These are phyloP conservation scores for Drosophila macrospina DNA, from an alignment of 2,888 invertebrate species.

Conservation along the genomic window DNA sequence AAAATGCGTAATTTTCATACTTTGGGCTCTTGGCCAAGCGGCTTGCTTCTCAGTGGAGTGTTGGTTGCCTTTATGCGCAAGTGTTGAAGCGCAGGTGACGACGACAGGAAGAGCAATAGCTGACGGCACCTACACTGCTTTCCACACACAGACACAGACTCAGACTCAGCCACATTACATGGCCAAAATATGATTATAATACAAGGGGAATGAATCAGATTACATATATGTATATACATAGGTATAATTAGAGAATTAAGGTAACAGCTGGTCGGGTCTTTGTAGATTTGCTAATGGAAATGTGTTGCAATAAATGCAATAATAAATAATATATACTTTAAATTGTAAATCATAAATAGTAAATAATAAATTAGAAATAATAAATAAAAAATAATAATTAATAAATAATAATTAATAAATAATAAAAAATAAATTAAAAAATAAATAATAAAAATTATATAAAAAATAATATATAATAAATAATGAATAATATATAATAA, in stretches of 20 bases:
- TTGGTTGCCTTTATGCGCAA: constrained; percentile 65
- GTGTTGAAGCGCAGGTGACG: constrained; percentile 80
- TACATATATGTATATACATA: constrained; percentile 5
- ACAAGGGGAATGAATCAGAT: constrained; percentile 4
- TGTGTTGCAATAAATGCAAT: background rate
- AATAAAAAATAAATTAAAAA: no score
- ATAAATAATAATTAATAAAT: no score
- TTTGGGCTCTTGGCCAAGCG: constrained; percentile 49
- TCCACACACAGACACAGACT: no score
- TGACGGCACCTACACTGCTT: constrained; percentile 19
- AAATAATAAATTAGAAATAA: no score
- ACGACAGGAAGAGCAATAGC: constrained; percentile 58
- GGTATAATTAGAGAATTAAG: background rate
- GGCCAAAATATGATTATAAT: constrained; percentile 17
- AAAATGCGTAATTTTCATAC: constrained; percentile 72
- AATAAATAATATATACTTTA: no score
- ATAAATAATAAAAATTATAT: no score
- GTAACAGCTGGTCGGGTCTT: background rate
- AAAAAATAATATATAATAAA: no score
- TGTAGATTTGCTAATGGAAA: background rate
- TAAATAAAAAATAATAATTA: no score
- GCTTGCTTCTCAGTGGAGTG: constrained; percentile 30
- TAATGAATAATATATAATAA: no score
- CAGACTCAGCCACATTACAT: background rate
- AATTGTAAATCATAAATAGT: no score